These are phyloP conservation scores for Drosophila pegasa DNA, from an alignment of 2,888 invertebrate genomes.

Conservation along the genomic window DNA sequence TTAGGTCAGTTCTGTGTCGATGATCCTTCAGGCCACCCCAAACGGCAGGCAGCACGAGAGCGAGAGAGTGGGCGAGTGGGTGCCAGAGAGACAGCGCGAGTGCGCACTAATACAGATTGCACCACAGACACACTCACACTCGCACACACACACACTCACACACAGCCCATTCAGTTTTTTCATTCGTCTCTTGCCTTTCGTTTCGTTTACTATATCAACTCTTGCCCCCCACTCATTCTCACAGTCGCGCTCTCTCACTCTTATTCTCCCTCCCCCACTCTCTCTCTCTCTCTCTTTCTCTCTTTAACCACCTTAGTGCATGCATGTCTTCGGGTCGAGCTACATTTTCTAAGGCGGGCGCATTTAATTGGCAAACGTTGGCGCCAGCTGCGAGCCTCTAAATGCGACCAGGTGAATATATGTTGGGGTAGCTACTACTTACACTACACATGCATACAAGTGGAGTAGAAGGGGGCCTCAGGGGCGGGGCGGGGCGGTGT, in stretches of 20 bases:
- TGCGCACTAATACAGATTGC: conserved; percentile 66
- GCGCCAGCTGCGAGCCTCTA: conserved; percentile 59
- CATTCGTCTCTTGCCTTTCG: conserved; percentile 61
- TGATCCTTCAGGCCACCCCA: conserved; percentile 83
- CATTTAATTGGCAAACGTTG: conserved; percentile 71
- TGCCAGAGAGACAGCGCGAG: conserved; percentile 58
- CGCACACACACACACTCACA: conserved; percentile 23
- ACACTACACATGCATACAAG: neutral
- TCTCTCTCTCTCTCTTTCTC: neutral
- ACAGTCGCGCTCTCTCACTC: neutral
- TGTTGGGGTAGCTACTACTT: conserved; percentile 31
- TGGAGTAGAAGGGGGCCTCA: conserved; percentile 4
- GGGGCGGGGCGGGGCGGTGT: neutral
- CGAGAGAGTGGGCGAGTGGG: conserved; percentile 35
- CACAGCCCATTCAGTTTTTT: conserved; percentile 60
- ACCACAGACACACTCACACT: conserved; percentile 32
- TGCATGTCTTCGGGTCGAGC: conserved; percentile 29
- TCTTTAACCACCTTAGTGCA: conserved; percentile 20
- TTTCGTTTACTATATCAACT: conserved; percentile 57
- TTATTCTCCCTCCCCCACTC: neutral
- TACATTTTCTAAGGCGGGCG: conserved; percentile 53
- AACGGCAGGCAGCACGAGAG: conserved; percentile 36
- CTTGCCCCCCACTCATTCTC: neutral
- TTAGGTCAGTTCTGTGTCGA: conserved; percentile 85
- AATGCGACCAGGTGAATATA: conserved; percentile 48